Base-by-base conservation (phyloP, 2,113 vertebrate species). In the Epinephelus fuscoguttatus region DNA sequence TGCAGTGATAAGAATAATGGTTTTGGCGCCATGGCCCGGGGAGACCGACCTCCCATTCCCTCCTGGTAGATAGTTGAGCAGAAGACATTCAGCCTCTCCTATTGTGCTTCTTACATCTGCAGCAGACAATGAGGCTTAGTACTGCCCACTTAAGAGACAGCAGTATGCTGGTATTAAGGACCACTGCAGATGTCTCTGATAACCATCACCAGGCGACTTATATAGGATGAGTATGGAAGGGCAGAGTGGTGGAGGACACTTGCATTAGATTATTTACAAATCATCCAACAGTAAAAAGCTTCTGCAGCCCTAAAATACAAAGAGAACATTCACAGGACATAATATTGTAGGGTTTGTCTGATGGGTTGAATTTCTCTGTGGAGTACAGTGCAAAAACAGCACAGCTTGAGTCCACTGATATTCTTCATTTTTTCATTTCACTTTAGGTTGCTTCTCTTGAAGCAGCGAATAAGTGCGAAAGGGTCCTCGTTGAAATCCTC, bases 1-100 rank as follows among this genome's bases (percentile, higher is more conserved):
- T 80, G 91, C 81, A 84, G 90, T 82, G 93, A 95, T 95, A 95
- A 95, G 91, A 91, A 90, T 93, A 94, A 94, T 94, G 93, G 93
- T 91, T 90, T 94, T 81, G 89, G 88, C 61, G 63, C 88, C 73
- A 62, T 60, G 84, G 92, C 87, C 93, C 76, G 9, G 69, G 74
- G 94, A 92, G 91, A 92, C 79, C 61, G 45, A 86, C 83, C 90
- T 93, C 86, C 85, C 88, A 68, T 92, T 92, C 82, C 84, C 75
- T 80, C 70, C 67, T 37, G 62, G 78, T 49, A 86, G 90, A 92
- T 84, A 90, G 80, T 49, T 71, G 82, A 88, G 82, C 62, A 10
- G 55, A 45, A 83, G 80, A 84, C 69, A 75, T 77, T 78, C 53
- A 12, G 75, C 79, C 79, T 81, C 79, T 89, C 67, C 75, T 64